phyloP scores from a whole-genome alignment of 2,797 vertebrate genomes.

The Benthosema pterotum region DNA sequence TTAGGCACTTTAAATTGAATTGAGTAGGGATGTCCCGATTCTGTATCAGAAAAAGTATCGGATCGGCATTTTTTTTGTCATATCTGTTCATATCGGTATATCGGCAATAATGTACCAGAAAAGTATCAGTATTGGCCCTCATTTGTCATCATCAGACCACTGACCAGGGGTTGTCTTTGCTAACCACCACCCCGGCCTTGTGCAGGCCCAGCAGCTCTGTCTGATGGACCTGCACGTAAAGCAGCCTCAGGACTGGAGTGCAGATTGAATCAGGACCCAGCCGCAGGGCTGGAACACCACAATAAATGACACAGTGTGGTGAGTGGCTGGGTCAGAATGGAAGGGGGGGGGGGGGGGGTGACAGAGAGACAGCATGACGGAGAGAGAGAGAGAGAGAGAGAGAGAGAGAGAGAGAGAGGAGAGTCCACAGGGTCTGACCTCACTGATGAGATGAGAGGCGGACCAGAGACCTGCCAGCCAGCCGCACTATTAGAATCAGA shows the following conservation, averaged over 20 bases:
- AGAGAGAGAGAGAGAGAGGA: constrained; percentile 51
- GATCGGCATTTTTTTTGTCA: too few relatives aligned
- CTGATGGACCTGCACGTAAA: constrained; percentile 36
- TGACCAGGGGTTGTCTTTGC: too few relatives aligned
- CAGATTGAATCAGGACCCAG: constrained; percentile 68
- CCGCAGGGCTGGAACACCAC: constrained; percentile 47
- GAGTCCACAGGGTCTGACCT: constrained; percentile 70
- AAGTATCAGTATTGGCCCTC: too few relatives aligned
- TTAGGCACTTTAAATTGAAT: too few relatives aligned
- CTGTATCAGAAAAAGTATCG: too few relatives aligned
- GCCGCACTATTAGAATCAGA: constrained; percentile 67
- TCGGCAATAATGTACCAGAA: too few relatives aligned
- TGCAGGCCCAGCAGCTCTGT: too few relatives aligned
- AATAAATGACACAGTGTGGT: constrained; percentile 69
- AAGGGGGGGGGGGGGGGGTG: background rate
- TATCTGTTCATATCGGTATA: too few relatives aligned
- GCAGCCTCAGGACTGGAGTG: constrained; percentile 60
- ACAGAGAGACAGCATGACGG: background rate
- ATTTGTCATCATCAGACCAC: too few relatives aligned
- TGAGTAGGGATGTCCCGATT: too few relatives aligned
- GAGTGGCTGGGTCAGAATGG: constrained; percentile 17
- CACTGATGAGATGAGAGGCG: constrained; percentile 77
- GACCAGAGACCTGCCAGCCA: constrained; percentile 65
- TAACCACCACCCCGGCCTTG: too few relatives aligned
- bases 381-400: constrained; percentile 29